Evolutionary conservation across 2,113 vertebrate species (phyloP), one percentile per base, ranked within the genome.

Genomic region (Dunckerocampus dactyliophorus): DNA sequence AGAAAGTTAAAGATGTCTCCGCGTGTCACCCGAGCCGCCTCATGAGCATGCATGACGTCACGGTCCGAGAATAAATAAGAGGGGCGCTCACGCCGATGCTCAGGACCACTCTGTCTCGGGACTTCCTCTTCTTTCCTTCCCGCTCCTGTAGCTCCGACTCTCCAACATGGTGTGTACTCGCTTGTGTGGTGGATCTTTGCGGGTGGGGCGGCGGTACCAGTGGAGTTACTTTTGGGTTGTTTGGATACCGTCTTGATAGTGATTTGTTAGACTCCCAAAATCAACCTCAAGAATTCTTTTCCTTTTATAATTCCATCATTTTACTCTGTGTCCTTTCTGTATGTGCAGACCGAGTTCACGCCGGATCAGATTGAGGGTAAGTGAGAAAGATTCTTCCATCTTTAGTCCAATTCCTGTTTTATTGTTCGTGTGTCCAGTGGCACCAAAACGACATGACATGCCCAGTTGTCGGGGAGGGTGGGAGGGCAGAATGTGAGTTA

Each of bases 1-100:
- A 97, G 96, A 98, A 98, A 97, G 89, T 92, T 93, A 95, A 93
- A 94, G 93, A 92, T 69, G 88, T 85, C 81, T 87, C 82, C 86
- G 59, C 68, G 81, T 85, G 93, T 93, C 92, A 97, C 82, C 83
- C 62, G 92, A 94, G 91, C 89, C 83, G 7, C 4, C 59, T 2
- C 24, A 76, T 72, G 76, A 69, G 69, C 77, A 75, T 78, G 67
- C 22, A 54, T 92, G 92, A 91, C 90, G 85, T 95, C 94, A 94
- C 86, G 49, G 50, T 76, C 54, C 52, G 42, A 15, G 9, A 78
- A 88, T 93, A 93, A 92, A 97, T 98, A 99, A 95, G 92, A 92
- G 87, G 89, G 49, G 83, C 85, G 84, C 85, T 67, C 59, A 58
- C 78, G 76, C 81, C 77, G 73, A 80, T 82, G 89, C 75, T 75